Conservation (phyloP, 2,888 invertebrate genomes). For the Apantesis nais region DNA sequence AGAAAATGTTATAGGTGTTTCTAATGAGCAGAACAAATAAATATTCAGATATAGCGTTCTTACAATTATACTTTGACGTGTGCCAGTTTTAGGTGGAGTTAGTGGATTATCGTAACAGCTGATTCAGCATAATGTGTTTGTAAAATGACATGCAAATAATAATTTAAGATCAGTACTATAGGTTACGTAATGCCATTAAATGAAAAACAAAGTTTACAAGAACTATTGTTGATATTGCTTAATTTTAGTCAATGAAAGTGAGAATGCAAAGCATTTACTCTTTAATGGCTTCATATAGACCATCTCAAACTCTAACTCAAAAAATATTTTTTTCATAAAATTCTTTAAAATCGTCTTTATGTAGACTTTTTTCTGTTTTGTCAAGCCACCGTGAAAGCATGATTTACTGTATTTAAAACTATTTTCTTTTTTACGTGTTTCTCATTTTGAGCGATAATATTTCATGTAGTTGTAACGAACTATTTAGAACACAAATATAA, state of each 20-base stretch:
- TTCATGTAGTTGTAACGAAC: too few relatives aligned
- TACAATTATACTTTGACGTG: constrained; percentile 5
- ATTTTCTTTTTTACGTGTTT: background rate
- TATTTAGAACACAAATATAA: background rate
- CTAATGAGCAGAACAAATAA: constrained; percentile 1
- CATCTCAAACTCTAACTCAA: too few relatives aligned
- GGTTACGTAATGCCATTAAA: background rate
- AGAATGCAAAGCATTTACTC: background rate
- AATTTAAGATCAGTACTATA: background rate
- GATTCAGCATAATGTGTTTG: background rate
- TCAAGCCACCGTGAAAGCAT: too few relatives aligned
- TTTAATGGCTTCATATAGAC: background rate
- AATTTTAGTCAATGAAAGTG: background rate
- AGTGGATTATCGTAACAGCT: background rate
- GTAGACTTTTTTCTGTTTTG: background rate
- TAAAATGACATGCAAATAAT: constrained; percentile 7
- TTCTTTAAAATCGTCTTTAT: background rate
- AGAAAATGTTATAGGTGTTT: constrained; percentile 2
- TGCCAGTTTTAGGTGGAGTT: constrained; percentile 1
- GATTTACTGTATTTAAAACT: too few relatives aligned
- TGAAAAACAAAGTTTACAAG: background rate
- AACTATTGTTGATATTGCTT: background rate
- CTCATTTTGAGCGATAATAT: background rate
- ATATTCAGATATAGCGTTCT: constrained; percentile 1
- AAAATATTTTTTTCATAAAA: too few relatives aligned